Evolutionary conservation across 2,888 invertebrate genomes (phyloP), one percentile per base, ranked within the genome.

Genomic region (Matsumyia berberina): DNA sequence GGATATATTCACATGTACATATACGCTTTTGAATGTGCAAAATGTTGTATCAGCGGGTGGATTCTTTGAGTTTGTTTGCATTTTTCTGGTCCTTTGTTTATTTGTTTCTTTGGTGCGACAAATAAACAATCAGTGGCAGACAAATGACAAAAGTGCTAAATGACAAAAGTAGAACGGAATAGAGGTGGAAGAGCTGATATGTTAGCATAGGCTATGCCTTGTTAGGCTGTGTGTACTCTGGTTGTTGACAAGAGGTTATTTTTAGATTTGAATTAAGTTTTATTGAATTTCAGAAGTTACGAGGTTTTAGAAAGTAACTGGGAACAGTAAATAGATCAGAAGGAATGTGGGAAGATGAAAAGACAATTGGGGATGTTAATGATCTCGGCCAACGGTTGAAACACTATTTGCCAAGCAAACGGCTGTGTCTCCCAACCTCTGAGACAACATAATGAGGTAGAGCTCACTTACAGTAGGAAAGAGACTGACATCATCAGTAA

Each of bases 81-180:
- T 64, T 19, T 64, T 46, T 33, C 17, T 42, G n/a, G 46, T 64
- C 8, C 33, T 64, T 64, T 64, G 15, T 31, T 64, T 64, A 11
- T 31, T 64, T 44, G 44, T 12, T 29, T 1, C 29, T 19, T 42
- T 60, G 12, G 62, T 49, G 62, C 7, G 33, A 49, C 46, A 33
- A 64, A 49, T 46, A 64, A 64, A 35, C 49, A 64, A 49, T 19
- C 62, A 64, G 33, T 46, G 62, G 42, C 11, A 44, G 53, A 24
- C 51, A n/a, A n/a, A n/a, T n/a, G n/a, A n/a, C n/a, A n/a, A n/a
- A n/a, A n/a, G 51, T 51, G 29, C 51, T 51, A 51, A 51, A 31
- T 31, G 51, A 12, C 29, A 51, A n/a, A 12, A 49, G 8, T 49
- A 29, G 49, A n/a, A 12, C n/a, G 8, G 49, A 29, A 31, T 51